Base-by-base conservation (phyloP, 2,888 invertebrate species). In the Nasonia oneida region DNA sequence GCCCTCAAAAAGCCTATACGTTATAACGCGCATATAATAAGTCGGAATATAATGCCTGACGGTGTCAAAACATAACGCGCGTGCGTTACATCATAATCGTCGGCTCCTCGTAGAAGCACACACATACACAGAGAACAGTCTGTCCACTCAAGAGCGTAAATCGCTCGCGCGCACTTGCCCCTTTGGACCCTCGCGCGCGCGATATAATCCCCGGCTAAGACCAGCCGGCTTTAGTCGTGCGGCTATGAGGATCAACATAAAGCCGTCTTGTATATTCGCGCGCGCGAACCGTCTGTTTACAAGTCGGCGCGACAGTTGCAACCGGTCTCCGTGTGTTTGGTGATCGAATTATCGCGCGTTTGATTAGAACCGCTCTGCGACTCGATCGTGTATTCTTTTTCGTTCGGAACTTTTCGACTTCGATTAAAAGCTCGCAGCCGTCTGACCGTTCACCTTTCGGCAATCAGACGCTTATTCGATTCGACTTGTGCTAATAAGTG, bases 121-220 rank as follows among this genome's bases (percentile, higher is more conserved):
- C 29, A 33, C 33, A 12, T 10, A 29, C 1, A 10, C 33, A 15
- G 67, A 10, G 23, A 29, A 33, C 12, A 67, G 23, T 33, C 33
- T 29, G 73, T 73, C 73, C 73, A 73, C 73, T 73, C 29, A 39
- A 33, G 18, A 8, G 39, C 42, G 29, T 77, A 71, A 77, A 71
- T 14, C 53, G 39, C n/a, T 71, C 10, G 18, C 29, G 15, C 47
- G 29, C 47, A 29, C 78, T 47, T 47, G 39, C 78, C 67, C 78
- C 61, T 67, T 75, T 42, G 39, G 42, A 57, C 14, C 29, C 71
- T 37, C 75, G n/a, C 39, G 29, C 39, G 29, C 78, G 78, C 81
- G 82, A 64, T 77, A 67, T 85, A 85, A 85, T 81, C 78, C 81
- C n/a, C 57, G 80, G 33, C 57, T 81, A 76, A 85, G 77, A 50